Conservation (phyloP, 2,888 invertebrate species). For the Mactromeris polynyma region DNA sequence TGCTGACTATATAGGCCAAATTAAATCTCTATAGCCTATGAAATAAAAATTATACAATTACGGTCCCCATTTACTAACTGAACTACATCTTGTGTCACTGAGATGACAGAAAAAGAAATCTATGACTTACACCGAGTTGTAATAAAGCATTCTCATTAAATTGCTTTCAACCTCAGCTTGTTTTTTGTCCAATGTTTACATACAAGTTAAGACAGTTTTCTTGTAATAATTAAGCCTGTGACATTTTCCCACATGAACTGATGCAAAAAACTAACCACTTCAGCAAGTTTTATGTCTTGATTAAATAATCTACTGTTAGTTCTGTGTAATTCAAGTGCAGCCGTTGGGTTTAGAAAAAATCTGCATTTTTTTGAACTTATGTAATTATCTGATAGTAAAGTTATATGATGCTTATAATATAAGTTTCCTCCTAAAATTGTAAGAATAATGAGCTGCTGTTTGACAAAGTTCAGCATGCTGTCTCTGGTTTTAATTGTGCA, state of each 20-base stretch:
- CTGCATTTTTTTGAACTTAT: too few species aligned
- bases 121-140: background rate
- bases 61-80: too few species aligned
- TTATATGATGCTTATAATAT: too few species aligned
- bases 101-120: background rate
- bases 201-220: background rate
- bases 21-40: too few species aligned
- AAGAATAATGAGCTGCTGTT: too few species aligned
- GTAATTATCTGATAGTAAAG: too few species aligned
- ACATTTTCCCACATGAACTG: background rate
- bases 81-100: background rate
- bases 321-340: background rate
- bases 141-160: background rate
- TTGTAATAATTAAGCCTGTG: background rate
- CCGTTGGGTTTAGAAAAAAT: too few species aligned
- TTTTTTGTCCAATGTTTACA: conserved; percentile 4
- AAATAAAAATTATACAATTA: too few species aligned
- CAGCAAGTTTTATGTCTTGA: background rate
- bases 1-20: too few species aligned
- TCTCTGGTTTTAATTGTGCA: too few species aligned
- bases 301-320: background rate
- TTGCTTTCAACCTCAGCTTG: background rate
- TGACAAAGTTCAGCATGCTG: too few species aligned
- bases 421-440: too few species aligned
- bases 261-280: background rate